Base-by-base conservation (phyloP, 2,797 vertebrate genomes). In the Acipenser ruthenus region DNA sequence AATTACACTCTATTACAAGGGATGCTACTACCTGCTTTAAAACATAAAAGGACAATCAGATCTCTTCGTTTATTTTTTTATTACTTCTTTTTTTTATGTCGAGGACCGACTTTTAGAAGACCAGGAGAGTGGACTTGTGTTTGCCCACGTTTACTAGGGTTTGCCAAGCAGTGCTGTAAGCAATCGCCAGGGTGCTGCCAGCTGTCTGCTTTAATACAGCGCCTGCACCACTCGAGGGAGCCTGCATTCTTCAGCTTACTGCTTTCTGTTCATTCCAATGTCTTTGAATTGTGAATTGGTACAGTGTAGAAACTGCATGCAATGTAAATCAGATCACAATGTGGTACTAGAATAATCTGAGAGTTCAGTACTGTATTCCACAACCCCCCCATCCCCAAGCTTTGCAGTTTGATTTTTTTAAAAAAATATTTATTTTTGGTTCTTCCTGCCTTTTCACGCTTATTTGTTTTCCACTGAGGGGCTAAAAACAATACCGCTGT, bases 11-110 rank as follows among this genome's bases (percentile, higher is more conserved):
- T 66, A 53, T 71, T 59, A 65, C 53, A 63, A 66, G 70, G 18
- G 64, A 55, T 64, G 49, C 18, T 63, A 66, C 50, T 64, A 11
- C 61, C 65, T 69, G 65, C 65, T 70, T 66, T 69, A 63, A 73
- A 61, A 64, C 69, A 62, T 49, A 23, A 62, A 63, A 53, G 65
- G 70, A 68, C 75, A 77, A 77, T 78, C 72, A 68, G 68, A 37
- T 52, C 55, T 55, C 55, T 69, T 67, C 67, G 67, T 52, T 48
- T 59, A 48, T 68, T 62, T 48, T 49, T 6, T 6, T 13, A 11
- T 58, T 58, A 5, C 13, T 10, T 58, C 6, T 58, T n/a, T 58
- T 58, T 58, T 58, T 18, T 18, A 18, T 18, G 15, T 18, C 15
- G 15, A 72, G 11, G 63, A 65, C 8, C 37, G 63, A 37, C 6